Base-by-base conservation (phyloP, 2,113 vertebrate genomes). In the Pica pica region DNA sequence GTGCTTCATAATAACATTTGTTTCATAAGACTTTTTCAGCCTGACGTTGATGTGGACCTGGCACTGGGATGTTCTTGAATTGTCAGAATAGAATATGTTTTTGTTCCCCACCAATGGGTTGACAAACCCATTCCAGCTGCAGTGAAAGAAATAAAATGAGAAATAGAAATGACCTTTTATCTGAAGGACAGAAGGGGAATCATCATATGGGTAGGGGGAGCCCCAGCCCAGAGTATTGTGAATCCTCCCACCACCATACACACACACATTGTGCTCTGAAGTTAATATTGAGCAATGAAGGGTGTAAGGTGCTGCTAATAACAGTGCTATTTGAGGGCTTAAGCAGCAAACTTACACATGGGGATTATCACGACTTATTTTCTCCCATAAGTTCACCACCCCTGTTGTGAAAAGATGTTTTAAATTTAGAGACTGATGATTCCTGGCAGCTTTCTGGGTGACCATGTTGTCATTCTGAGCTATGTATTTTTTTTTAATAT, bases 171-270 rank as follows among this genome's bases (percentile, higher is more conserved):
- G 0, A 15, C 24, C 2, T 53, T 79, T 30, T 39, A 1, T 46
- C 22, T 47, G 63, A 74, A 73, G 37, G 19, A 41, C 50, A 50
- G 70, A 71, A 80, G 37, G 13, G 11, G 12, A 81, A 39, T n/a
- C 15, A 68, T 52, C 42, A 22, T 47, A 41, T n/a, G 65, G 37
- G 55, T 75, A 93, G 93, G 68, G 81, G 82, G 92, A 95, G 44
- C 68, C 68, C 37, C 68, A 90, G 10, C 7, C 20, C 52, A 57
- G 85, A 83, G 4, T 22, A 76, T 20, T 60, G n/a, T 35, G 8
- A 4, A 2, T n/a, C 2, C 9, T 13, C 3, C 9, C 27, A 13
- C 22, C 35, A 11, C 24, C 11, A 47, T 10, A 8, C 2, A 24
- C 30, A 75, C 20, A 16, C 5, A 8, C 5, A 16, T 2, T 9